Conservation (phyloP, 2,888 invertebrate species). For the Seira sanloemensis region DNA sequence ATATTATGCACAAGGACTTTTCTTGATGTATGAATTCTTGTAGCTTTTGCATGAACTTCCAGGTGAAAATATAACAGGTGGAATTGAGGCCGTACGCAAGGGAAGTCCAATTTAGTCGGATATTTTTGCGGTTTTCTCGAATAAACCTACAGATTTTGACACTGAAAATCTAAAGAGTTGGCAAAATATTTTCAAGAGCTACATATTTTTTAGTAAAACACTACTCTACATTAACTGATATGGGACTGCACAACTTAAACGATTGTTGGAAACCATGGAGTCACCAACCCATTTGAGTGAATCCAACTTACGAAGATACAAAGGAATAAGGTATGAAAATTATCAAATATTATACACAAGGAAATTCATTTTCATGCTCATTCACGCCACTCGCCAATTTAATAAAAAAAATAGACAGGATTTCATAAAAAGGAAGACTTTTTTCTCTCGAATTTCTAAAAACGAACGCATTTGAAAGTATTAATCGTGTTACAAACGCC, state of each 20-base stretch:
- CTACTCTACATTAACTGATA: not conserved
- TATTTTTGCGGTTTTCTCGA: not conserved
- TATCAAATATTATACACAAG: slow-evolving; percentile 8
- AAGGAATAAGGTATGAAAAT: slow-evolving; percentile 70
- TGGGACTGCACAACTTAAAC: not conserved
- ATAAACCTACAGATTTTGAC: not conserved
- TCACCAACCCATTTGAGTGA: slow-evolving; percentile 71
- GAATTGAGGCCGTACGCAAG: not conserved
- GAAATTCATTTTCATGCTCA: too few relatives aligned
- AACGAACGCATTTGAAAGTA: too few relatives aligned
- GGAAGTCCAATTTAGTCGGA: not conserved
- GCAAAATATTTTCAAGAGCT: too few relatives aligned
- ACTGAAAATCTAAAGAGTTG: not conserved
- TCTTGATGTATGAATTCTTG: too few relatives aligned
- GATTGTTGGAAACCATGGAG: slow-evolving; percentile 62
- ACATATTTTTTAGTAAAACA: not conserved
- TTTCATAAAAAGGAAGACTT: too few relatives aligned
- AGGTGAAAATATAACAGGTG: not conserved
- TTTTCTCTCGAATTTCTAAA: too few relatives aligned
- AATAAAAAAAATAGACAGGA: too few relatives aligned
- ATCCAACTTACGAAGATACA: slow-evolving; percentile 69
- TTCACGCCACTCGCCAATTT: too few relatives aligned
- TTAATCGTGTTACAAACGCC: too few relatives aligned
- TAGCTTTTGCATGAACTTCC: not conserved
- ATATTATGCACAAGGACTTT: not conserved